Base-by-base conservation (phyloP, 1,140 invertebrate species). In the Brachionus asplanchnoidis region DNA sequence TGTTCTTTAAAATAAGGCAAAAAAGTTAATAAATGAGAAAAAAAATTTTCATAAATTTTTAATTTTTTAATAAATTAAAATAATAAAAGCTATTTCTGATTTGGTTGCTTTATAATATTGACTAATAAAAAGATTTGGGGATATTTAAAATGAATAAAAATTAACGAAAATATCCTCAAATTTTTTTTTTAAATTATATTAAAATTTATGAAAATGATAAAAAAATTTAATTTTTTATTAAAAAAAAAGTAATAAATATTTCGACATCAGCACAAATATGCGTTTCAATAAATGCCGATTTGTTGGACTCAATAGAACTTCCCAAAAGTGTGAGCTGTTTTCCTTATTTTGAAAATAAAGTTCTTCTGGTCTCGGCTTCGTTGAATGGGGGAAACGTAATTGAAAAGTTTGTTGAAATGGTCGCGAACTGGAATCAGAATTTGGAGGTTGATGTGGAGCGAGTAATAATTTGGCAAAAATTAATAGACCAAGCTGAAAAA, bases 311-410 rank as follows among this genome's bases (percentile, higher is more conserved):
- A 56, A 7, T 66, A 85, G 9, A 77, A 42, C 17, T 82, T 8
- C 50, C 79, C 1, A 20, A 14, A 26, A 65, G 79, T 44, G 53
- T 82, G 20, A n/a, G 1, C 82, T 85, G 94, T 89, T 93, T 94
- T 86, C 94, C 94, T 20, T 95, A 94, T 89, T 95, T 95, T 88
- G 90, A 92, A 78, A 91, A 91, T 6, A 92, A 92, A 75, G 95
- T 93, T 89, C 88, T 96, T 84, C 93, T 94, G 3, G 93, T 95
- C 4, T 95, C 94, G 20, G 95, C 95, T 28, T 94, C 94, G 14
- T 89, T 97, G 17, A 96, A 95, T 90, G 95, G 95, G 5, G 95
- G 95, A 17, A 96, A 96, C 90, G 92, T 92, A n/a, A 88, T 96
- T 12, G 93, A 94, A 1, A 92, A 93, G 2, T 95, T 95, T 90